Percentiles rank a stretch among this genome's conserved stretches.
phyloP scores from a whole-genome alignment of 2,797 vertebrate genomes.

The Botia kubotai region DNA sequence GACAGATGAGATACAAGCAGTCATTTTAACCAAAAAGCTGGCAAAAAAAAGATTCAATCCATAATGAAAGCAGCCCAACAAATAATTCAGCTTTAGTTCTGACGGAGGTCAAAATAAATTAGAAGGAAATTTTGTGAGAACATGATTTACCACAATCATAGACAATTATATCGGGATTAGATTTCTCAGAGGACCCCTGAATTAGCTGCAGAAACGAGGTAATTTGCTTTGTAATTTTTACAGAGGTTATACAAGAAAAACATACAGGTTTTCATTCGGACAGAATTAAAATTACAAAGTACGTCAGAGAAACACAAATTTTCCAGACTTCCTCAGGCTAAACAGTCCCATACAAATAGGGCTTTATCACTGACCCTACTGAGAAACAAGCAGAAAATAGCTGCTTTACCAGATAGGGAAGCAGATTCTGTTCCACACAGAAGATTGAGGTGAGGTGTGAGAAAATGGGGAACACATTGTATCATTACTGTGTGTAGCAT shows the following conservation, averaged over 20 bases:
- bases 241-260: neutral
- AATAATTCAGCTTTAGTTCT: neutral
- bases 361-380: neutral
- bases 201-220: neutral
- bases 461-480: neutral
- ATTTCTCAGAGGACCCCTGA: neutral
- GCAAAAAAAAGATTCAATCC: neutral
- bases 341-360: neutral
- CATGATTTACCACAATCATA: neutral
- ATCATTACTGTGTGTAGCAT: constrained; percentile 3
- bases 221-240: neutral
- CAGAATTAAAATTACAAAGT: neutral
- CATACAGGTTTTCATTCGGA: neutral
- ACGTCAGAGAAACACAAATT: neutral
- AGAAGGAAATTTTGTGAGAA: neutral
- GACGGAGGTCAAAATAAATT: neutral
- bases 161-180: neutral
- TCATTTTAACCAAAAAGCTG: neutral
- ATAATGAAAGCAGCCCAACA: neutral
- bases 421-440: constrained; percentile 16
- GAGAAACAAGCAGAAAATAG: constrained; percentile 8
- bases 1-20: neutral
- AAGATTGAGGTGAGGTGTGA: constrained; percentile 10
- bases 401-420: neutral
- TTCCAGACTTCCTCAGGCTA: neutral